phyloP scores from a whole-genome alignment of 2,113 vertebrate genomes.

The Ursus arctos region DNA sequence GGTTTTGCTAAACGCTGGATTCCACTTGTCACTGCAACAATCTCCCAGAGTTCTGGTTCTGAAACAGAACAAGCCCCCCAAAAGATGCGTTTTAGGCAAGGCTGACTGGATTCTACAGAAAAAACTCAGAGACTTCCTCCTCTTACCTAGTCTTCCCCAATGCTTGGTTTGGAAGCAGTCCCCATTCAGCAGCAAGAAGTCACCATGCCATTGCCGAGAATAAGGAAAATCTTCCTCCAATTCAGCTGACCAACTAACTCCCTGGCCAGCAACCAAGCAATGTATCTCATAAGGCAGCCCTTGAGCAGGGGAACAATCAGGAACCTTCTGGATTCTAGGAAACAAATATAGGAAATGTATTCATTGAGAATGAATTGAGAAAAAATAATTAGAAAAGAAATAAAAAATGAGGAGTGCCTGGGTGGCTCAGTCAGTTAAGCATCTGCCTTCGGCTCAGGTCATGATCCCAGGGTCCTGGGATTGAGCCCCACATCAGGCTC shows the following conservation, averaged over 20 bases:
- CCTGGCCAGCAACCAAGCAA: slow-evolving; percentile 82
- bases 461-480: too few species aligned
- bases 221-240: slow-evolving; percentile 89
- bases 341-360: not conserved
- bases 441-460: too few species aligned
- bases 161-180: slow-evolving; percentile 85
- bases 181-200: slow-evolving; percentile 89
- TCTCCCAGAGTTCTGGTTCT: slow-evolving; percentile 90
- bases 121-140: not conserved
- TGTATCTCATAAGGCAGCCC: slow-evolving; percentile 83
- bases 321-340: slow-evolving; percentile 86
- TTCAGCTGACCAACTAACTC: slow-evolving; percentile 86
- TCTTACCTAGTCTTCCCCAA: slow-evolving; percentile 90
- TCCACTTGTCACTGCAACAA: slow-evolving; percentile 85
- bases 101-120: not conserved
- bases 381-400: not conserved
- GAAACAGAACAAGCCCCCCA: not conserved
- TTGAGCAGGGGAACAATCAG: not conserved
- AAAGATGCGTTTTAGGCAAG: not conserved
- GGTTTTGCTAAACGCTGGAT: slow-evolving; percentile 88
- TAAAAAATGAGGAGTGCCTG: not conserved
- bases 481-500: too few species aligned
- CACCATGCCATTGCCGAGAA: slow-evolving; percentile 91
- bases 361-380: not conserved
- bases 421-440: too few species aligned